Percentiles rank a stretch among this genome's conserved stretches.
phyloP scores from a whole-genome alignment of 2,113 vertebrate genomes.

The Notechis scutatus region DNA sequence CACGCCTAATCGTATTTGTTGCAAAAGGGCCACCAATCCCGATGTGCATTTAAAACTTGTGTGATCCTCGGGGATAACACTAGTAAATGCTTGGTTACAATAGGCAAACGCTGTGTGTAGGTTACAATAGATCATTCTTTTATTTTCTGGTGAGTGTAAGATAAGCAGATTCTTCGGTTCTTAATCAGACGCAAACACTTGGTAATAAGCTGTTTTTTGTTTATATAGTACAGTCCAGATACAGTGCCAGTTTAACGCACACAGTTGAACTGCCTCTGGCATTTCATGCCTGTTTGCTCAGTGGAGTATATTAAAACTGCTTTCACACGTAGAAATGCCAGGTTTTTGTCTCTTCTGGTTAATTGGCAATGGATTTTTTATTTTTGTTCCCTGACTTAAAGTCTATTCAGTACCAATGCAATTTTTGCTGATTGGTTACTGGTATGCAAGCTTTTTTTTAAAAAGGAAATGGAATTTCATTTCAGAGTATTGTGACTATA shows the following conservation, averaged over 20 bases:
- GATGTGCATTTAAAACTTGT: neutral
- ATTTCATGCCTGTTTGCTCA: neutral
- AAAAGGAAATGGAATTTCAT: neutral
- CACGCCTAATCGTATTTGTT: neutral
- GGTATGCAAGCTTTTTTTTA: neutral
- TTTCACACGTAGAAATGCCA: neutral
- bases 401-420: neutral
- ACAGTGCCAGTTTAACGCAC: neutral
- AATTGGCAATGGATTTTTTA: neutral
- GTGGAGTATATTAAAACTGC: neutral
- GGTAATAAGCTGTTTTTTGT: neutral
- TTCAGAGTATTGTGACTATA: neutral
- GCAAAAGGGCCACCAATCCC: neutral
- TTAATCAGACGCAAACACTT: neutral
- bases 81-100: no score
- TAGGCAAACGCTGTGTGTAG: neutral
- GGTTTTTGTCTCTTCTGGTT: neutral
- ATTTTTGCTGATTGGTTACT: neutral
- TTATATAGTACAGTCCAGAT: neutral
- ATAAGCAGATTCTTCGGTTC: neutral
- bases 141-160: neutral
- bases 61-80: neutral
- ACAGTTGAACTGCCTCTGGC: neutral
- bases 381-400: neutral
- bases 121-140: neutral